Evolutionary conservation across 1,140 invertebrate species (phyloP), one percentile per base, ranked within the genome.

Genomic region (Lordiphosa stackelbergi): DNA sequence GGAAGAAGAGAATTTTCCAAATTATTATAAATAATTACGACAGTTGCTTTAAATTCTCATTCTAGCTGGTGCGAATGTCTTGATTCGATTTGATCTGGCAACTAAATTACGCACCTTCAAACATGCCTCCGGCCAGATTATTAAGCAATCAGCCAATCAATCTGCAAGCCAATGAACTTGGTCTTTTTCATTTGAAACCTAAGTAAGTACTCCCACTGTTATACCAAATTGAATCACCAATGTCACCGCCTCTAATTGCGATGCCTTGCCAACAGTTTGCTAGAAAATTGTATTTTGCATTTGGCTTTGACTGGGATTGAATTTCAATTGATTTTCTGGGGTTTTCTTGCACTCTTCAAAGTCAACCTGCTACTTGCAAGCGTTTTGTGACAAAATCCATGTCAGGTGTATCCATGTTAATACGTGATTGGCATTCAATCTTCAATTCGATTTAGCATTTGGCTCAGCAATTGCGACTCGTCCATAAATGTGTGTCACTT

Each of bases 121-220:
- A 37, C 47, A 35, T 47, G 43, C 43, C 54, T 38, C 64, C 56
- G 47, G 38, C 13, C n/a, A 66, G 77, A 81, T 81, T 83, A 81
- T 84, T 81, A 77, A 68, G 77, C 78, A 77, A 81, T 81, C 77
- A 69, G 64, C 46, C 69, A 83, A 79, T 83, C 75, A 63, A 84
- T 77, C 78, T 77, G 57, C 61, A 19, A 73, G 78, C 78, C 77
- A 83, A 73, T 83, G 77, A 83, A 83, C 77, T 83, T 68, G 12
- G 22, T 6, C 24, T 35, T 11, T n/a, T 24, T 19, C 10, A 7
- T 24, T 24, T 24, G 22, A 6, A 5, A 24, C 5, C 22, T 24
- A 24, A 19, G 43, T 13, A 16, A 5, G 5, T 22, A 43, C 12
- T 5, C 5, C n/a, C n/a, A 22, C 12, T 37, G 38, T 36, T 64